A percentile compares a stretch with the other conserved stretches of the same genome.
phyloP scores from a whole-genome alignment of 2,113 vertebrate genomes.

The Paramormyrops kingsleyae region DNA sequence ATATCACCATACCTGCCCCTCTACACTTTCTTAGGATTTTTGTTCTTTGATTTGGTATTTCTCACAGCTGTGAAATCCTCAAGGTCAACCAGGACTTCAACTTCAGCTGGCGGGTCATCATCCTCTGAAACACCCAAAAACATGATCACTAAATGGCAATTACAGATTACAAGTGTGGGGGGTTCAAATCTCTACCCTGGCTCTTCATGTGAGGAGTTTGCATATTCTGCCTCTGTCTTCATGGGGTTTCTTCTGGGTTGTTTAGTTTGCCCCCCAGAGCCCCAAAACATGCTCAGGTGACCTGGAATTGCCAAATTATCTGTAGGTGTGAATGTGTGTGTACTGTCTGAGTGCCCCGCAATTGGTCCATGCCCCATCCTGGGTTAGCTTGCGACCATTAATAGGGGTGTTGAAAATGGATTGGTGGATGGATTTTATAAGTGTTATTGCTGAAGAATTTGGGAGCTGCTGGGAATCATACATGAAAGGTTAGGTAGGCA shows the following conservation, averaged over 20 bases:
- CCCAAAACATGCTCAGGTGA: background rate
- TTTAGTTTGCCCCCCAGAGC: background rate
- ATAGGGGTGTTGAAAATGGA: background rate
- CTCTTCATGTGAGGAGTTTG: background rate
- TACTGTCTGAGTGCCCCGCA: background rate
- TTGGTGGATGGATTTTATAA: background rate
- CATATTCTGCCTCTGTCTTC: background rate
- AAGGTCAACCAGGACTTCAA: conserved; percentile 51
- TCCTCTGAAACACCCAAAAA: conserved; percentile 13
- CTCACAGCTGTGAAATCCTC: conserved; percentile 44
- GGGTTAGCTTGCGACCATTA: background rate
- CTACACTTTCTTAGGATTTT: conserved; percentile 10
- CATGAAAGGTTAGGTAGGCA: background rate
- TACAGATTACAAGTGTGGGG: background rate
- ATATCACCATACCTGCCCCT: background rate
- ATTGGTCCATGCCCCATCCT: background rate
- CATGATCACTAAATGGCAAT: background rate
- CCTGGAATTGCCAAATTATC: background rate
- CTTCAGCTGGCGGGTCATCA: conserved; percentile 42
- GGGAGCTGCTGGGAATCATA: background rate
- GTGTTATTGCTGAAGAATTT: background rate
- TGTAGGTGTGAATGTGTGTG: background rate
- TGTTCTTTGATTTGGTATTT: conserved; percentile 27
- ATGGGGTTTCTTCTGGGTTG: background rate
- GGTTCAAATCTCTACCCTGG: background rate